Evolutionary conservation across 2,113 vertebrate species (phyloP).

Genomic region (Amazona guildingii): DNA sequence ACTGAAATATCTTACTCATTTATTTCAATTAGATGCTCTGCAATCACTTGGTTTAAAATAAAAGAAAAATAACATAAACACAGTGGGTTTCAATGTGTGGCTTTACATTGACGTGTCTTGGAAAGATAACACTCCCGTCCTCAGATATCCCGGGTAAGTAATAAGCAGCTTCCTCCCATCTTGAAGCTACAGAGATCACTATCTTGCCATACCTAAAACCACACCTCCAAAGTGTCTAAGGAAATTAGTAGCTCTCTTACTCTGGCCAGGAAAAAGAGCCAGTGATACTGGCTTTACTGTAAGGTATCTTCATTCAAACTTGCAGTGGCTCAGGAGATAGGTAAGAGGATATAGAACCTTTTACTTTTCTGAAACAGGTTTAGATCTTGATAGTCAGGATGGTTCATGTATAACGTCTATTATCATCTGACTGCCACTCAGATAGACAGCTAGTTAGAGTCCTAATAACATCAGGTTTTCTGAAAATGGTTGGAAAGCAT

Average conservation of each 20-base stretch:
- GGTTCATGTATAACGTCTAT: background rate
- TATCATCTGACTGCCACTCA: background rate
- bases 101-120: conserved; percentile 44
- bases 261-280: conserved; percentile 44
- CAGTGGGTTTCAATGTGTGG: background rate
- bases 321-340: background rate
- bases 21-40: conserved; percentile 14
- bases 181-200: conserved; percentile 29
- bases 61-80: conserved; percentile 23
- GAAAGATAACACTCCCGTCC: conserved; percentile 10
- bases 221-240: conserved; percentile 6
- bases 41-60: conserved; percentile 39
- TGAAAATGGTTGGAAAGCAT: background rate
- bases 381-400: background rate
- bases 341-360: conserved; percentile 26
- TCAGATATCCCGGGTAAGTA: conserved; percentile 30
- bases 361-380: conserved; percentile 47
- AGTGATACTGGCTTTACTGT: conserved; percentile 24
- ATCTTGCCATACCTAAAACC: background rate
- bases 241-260: conserved; percentile 22
- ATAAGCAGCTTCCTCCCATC: conserved; percentile 38
- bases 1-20: background rate
- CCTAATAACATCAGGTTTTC: background rate
- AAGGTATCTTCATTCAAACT: background rate
- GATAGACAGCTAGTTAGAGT: background rate